Conservation (phyloP, 2,113 vertebrate species). For the Sinocyclocheilus maitianheensis region DNA sequence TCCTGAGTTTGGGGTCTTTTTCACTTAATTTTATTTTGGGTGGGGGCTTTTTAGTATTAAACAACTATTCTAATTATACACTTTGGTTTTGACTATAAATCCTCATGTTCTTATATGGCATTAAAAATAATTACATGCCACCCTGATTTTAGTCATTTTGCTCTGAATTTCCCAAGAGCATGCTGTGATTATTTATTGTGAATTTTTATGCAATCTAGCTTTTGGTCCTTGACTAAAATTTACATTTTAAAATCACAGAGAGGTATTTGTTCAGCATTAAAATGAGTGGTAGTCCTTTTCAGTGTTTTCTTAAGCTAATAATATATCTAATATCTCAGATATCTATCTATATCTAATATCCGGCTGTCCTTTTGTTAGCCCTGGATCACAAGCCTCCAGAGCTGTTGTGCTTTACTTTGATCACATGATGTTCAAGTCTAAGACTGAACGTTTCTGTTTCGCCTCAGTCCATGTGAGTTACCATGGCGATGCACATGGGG, state of each 20-base stretch:
- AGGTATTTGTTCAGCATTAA: background rate
- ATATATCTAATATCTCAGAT: background rate
- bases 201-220: conserved; percentile 15
- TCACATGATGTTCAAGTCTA: conserved; percentile 68
- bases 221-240: background rate
- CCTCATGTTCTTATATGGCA: background rate
- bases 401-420: conserved; percentile 50
- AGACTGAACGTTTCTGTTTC: conserved; percentile 53
- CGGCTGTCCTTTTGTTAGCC: conserved; percentile 54
- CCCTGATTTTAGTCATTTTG: conserved; percentile 13
- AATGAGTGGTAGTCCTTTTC: background rate
- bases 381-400: conserved; percentile 72
- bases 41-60: too few species aligned
- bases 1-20: too few species aligned
- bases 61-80: background rate
- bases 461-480: conserved; percentile 47
- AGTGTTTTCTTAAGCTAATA: background rate
- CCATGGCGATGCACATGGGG: conserved; percentile 25
- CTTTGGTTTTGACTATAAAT: background rate
- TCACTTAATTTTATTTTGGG: too few species aligned
- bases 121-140: background rate
- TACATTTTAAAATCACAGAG: background rate
- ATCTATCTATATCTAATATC: background rate
- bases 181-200: conserved; percentile 7
- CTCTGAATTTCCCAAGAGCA: background rate